Percentiles rank a stretch among this genome's conserved stretches.
Conservation (phyloP, 2,888 invertebrate genomes). For the Torymus auratus region DNA sequence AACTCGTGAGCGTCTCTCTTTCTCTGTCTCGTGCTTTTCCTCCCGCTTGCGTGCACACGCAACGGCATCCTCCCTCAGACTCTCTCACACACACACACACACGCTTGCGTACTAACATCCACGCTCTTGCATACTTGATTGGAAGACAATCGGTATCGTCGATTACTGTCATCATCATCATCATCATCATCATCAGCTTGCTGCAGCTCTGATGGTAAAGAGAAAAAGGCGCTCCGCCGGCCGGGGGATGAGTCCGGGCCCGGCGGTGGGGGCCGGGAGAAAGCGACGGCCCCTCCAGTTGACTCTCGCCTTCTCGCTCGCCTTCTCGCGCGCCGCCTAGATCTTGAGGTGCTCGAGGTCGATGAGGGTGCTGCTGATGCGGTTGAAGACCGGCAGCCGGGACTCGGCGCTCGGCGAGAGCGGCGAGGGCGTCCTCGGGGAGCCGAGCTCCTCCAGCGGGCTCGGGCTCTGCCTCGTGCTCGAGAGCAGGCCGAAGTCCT, state of each 20-base stretch:
- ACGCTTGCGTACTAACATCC: too few species aligned
- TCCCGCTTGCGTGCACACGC: background rate
- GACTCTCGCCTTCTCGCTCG: constrained; percentile 34
- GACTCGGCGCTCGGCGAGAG: constrained; percentile 79
- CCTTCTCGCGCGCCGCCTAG: constrained; percentile 61
- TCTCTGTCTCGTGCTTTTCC: constrained; percentile 13
- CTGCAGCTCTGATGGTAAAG: constrained; percentile 3
- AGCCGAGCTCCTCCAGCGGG: constrained; percentile 68
- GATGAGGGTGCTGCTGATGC: constrained; percentile 79
- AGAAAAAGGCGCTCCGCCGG: constrained; percentile 10
- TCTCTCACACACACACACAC: constrained; percentile 1
- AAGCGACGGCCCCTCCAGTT: background rate
- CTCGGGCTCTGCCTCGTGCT: constrained; percentile 78
- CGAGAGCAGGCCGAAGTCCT: constrained; percentile 71
- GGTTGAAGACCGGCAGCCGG: constrained; percentile 89
- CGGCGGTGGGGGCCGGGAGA: too few species aligned
- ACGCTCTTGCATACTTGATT: constrained; percentile 13
- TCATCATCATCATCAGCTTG: background rate
- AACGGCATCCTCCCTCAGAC: background rate
- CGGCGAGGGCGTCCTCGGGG: constrained; percentile 68
- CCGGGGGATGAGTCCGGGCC: too few species aligned
- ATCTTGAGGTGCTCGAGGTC: constrained; percentile 73
- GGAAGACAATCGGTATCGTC: constrained; percentile 44
- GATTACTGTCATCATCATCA: constrained; percentile 10
- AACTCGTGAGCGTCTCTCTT: background rate